Conservation (phyloP, 1,140 invertebrate species). For the Caenorhabditis brenneri region DNA sequence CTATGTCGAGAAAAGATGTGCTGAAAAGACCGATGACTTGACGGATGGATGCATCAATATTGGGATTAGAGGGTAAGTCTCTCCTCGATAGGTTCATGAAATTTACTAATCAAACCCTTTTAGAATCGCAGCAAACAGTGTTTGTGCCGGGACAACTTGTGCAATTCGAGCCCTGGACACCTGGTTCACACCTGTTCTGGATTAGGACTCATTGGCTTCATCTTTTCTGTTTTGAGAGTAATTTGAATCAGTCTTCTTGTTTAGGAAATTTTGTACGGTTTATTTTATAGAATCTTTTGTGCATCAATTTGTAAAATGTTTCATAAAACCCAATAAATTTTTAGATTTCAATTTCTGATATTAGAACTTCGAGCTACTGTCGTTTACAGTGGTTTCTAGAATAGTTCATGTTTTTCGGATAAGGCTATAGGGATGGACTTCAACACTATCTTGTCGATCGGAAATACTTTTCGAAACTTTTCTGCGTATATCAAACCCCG, state of each 20-base stretch:
- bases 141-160: background rate
- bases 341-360: too few relatives aligned
- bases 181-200: background rate
- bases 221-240: background rate
- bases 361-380: too few relatives aligned
- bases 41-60: slow-evolving; percentile 16
- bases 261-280: background rate
- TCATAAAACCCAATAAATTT: too few relatives aligned
- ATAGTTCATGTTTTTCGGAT: too few relatives aligned
- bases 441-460: too few relatives aligned
- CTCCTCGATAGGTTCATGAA: background rate
- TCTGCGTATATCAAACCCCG: too few relatives aligned
- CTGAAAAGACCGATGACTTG: slow-evolving; percentile 15
- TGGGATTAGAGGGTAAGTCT: background rate
- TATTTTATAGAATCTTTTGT: too few relatives aligned
- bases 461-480: too few relatives aligned
- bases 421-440: too few relatives aligned
- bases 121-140: slow-evolving; percentile 31
- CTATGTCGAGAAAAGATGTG: slow-evolving; percentile 22
- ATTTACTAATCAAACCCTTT: background rate
- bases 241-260: background rate
- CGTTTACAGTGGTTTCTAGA: too few relatives aligned
- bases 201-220: background rate
- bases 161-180: background rate
- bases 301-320: too few relatives aligned